Evolutionary conservation across 2,797 vertebrate species (phyloP).

Genomic region (Podargus strigoides): DNA sequence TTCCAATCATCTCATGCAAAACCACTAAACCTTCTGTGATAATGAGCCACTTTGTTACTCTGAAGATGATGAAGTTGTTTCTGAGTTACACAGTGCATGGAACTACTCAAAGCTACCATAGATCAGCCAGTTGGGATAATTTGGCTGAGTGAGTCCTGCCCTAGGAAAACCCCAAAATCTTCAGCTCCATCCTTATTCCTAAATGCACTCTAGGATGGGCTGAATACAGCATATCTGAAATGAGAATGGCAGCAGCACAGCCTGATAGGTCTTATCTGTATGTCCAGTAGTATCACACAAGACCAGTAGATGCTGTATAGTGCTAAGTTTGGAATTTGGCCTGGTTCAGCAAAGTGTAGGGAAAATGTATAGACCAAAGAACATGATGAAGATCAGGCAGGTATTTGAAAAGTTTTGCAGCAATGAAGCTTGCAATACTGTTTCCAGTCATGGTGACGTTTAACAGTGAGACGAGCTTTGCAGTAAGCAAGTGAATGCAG

Average conservation of each 20-base stretch:
- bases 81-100: rapidly evolving
- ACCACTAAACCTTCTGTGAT: background rate
- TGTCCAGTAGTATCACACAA: background rate
- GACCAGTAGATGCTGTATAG: background rate
- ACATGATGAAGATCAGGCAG: background rate
- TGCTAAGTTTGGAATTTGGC: background rate
- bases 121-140: background rate
- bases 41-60: background rate
- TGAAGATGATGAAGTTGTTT: background rate
- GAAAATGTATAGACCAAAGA: background rate
- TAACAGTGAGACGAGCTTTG: background rate
- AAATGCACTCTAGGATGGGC: background rate
- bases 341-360: background rate
- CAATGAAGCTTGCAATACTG: background rate
- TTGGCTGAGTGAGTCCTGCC: background rate
- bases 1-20: background rate
- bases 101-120: background rate
- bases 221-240: background rate
- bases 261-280: background rate
- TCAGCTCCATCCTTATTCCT: background rate
- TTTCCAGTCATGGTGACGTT: background rate
- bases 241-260: background rate
- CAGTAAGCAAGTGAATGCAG: background rate
- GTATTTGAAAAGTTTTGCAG: background rate
- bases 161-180: background rate